Conservation (phyloP, 2,888 invertebrate genomes). For the Myopa tessellatipennis region DNA sequence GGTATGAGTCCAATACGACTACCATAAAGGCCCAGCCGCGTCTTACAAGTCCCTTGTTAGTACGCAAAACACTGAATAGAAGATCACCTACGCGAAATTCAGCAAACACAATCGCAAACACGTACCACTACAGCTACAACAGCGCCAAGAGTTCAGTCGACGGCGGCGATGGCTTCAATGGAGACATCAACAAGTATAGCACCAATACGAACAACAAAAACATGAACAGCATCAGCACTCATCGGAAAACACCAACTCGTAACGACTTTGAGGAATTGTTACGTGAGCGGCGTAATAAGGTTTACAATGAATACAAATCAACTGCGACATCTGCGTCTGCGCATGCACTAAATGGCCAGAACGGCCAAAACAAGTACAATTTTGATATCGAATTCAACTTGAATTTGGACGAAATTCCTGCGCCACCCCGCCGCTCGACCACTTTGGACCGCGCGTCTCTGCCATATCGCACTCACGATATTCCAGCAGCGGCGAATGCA, state of each 20-base stretch:
- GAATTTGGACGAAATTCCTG: conserved; percentile 54
- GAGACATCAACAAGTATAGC: conserved; percentile 48
- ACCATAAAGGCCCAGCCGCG: conserved; percentile 80
- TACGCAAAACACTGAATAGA: conserved; percentile 75
- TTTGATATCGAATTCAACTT: conserved; percentile 62
- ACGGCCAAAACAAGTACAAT: conserved; percentile 55
- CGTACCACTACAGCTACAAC: conserved; percentile 58
- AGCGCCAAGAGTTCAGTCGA: conserved; percentile 35
- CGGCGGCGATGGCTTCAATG: conserved; percentile 38
- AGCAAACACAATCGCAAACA: conserved; percentile 57
- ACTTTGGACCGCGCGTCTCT: conserved; percentile 54
- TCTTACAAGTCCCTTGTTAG: conserved; percentile 85
- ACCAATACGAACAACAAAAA: conserved; percentile 43
- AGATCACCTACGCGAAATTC: conserved; percentile 48
- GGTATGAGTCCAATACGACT: conserved; percentile 49
- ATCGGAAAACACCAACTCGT: conserved; percentile 62
- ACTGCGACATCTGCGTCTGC: conserved; percentile 42
- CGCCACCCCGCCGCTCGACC: conserved; percentile 46
- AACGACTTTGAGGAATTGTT: conserved; percentile 68
- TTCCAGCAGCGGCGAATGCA: conserved; percentile 53
- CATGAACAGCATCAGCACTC: conserved; percentile 28
- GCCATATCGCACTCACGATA: conserved; percentile 56
- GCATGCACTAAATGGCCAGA: conserved; percentile 45
- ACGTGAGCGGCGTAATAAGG: conserved; percentile 67
- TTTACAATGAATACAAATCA: conserved; percentile 57